Conservation (phyloP, 2,113 vertebrate genomes). For the Egretta garzetta region DNA sequence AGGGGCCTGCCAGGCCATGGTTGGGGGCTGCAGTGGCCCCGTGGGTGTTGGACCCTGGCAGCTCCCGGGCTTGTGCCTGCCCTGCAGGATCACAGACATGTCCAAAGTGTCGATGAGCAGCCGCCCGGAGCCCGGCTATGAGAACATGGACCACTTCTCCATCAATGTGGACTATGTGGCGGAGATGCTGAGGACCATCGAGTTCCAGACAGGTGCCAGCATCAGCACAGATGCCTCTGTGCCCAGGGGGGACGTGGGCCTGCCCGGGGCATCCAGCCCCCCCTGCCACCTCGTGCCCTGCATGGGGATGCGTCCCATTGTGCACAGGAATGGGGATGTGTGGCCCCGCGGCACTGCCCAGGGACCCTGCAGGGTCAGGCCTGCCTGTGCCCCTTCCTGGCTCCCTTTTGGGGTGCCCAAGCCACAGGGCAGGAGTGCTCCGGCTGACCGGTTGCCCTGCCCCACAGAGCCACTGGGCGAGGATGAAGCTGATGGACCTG, state of each 20-base stretch:
- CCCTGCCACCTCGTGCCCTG: fast-evolving
- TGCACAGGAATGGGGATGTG: background rate
- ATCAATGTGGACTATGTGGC: constrained; percentile 81
- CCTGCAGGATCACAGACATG: constrained; percentile 80
- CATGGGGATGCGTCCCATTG: fast-evolving
- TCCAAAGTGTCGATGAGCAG: constrained; percentile 78
- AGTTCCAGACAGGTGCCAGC: constrained; percentile 80
- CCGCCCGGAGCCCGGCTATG: constrained; percentile 79
- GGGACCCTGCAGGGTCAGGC: background rate
- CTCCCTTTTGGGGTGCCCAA: too few relatives aligned
- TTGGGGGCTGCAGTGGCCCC: fast-evolving
- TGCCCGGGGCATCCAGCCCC: background rate
- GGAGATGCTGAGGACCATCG: constrained; percentile 82
- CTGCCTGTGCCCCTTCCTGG: background rate
- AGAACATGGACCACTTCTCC: constrained; percentile 86
- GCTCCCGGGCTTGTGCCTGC: background rate
- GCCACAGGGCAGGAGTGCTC: fast-evolving
- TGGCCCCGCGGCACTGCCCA: background rate
- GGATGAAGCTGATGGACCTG: background rate
- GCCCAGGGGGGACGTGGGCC: fast-evolving
- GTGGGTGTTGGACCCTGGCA: background rate
- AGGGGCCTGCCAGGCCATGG: background rate
- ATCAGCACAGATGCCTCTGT: fast-evolving
- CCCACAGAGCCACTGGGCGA: constrained; percentile 37
- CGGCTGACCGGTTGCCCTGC: background rate